Conservation (phyloP, 2,113 vertebrate genomes). For the Aegithalos caudatus region DNA sequence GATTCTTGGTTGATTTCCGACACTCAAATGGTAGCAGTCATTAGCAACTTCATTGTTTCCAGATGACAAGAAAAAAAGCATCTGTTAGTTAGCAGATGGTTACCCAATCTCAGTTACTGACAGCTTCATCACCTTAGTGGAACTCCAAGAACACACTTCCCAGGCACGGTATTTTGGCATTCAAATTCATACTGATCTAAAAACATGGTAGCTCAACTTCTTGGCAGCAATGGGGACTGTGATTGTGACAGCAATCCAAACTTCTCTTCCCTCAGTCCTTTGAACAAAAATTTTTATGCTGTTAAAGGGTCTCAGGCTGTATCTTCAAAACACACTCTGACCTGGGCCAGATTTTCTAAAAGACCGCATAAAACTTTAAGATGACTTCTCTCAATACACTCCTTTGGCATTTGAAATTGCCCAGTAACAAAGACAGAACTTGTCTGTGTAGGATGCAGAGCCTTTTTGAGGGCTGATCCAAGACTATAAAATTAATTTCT, state of each 20-base stretch:
- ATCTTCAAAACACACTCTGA: neutral
- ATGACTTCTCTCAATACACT: neutral
- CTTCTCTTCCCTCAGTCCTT: neutral
- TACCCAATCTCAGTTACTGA: neutral
- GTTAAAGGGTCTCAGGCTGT: neutral
- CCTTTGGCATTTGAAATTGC: neutral
- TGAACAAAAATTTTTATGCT: neutral
- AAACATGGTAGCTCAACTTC: neutral
- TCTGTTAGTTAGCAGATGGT: neutral
- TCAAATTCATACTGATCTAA: neutral
- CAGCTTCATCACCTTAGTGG: neutral
- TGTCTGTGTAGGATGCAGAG: neutral
- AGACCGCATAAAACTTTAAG: neutral
- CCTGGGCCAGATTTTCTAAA: neutral
- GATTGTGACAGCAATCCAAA: neutral
- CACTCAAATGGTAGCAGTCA: neutral
- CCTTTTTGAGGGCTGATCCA: slow-evolving; percentile 38
- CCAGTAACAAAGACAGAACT: neutral
- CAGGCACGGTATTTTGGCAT: neutral
- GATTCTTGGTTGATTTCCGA: neutral
- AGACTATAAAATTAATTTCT: neutral
- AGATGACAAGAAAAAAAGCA: slow-evolving; percentile 12
- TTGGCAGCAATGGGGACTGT: neutral
- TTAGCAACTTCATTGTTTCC: neutral
- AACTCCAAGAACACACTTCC: neutral